These are phyloP conservation scores for Melinaea menophilus DNA, from an alignment of 2,888 invertebrate genomes.

Conservation along the genomic window DNA sequence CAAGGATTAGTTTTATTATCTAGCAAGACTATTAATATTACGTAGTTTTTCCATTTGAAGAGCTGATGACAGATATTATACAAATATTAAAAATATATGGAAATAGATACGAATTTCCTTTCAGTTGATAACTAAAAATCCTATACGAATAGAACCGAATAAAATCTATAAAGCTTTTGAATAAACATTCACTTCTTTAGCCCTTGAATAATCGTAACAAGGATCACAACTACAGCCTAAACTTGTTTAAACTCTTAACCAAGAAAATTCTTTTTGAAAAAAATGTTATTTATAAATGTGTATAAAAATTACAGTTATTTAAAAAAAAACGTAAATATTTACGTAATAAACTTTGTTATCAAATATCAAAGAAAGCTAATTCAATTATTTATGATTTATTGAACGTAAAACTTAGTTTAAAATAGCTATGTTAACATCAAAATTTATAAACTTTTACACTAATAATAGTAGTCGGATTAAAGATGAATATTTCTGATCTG, in stretches of 20 bases:
- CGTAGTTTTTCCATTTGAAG: not conserved
- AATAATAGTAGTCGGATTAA: too few species aligned
- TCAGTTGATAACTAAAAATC: not conserved
- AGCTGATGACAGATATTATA: too few species aligned
- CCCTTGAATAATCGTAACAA: slow-evolving; percentile 75
- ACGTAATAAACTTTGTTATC: too few species aligned
- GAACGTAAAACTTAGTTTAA: too few species aligned
- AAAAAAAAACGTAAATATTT: too few species aligned
- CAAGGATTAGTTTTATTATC: not conserved
- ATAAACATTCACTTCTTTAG: slow-evolving; percentile 74
- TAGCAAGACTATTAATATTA: slow-evolving; percentile 8
- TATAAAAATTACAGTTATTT: slow-evolving; percentile 60
- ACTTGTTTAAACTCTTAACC: slow-evolving; percentile 76
- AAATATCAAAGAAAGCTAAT: too few species aligned
- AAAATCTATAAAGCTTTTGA: slow-evolving; percentile 66
- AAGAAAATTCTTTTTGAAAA: slow-evolving; percentile 71
- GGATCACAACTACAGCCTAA: slow-evolving; percentile 71
- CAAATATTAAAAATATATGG: too few species aligned
- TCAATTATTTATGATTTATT: too few species aligned
- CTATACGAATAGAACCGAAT: not conserved
- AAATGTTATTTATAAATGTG: slow-evolving; percentile 54
- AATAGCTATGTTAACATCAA: too few species aligned
- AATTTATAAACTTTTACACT: too few species aligned
- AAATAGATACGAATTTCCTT: not conserved
- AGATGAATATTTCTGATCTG: too few species aligned